Conservation (phyloP, 2,797 vertebrate species). For the Enteromius thamalakanensis region DNA sequence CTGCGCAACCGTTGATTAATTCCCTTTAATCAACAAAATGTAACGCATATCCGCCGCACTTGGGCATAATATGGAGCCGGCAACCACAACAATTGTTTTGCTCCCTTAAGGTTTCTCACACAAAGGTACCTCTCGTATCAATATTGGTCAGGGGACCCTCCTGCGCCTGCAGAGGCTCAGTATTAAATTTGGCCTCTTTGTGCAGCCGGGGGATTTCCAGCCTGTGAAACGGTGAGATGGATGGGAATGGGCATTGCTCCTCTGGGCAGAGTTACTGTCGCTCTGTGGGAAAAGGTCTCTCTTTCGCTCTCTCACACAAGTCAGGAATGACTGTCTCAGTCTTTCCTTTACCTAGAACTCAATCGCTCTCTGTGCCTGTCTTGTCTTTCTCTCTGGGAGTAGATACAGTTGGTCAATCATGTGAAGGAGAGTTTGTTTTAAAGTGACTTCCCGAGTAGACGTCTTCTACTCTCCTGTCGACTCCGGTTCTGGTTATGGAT, state of each 20-base stretch:
- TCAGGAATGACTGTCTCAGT: slow-evolving; percentile 17
- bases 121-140: slow-evolving; percentile 76
- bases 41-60: slow-evolving; percentile 71
- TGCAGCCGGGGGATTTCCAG: slow-evolving; percentile 81
- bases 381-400: slow-evolving; percentile 32
- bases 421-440: slow-evolving; percentile 24
- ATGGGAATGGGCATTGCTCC: slow-evolving; percentile 78
- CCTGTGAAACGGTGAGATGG: slow-evolving; percentile 79
- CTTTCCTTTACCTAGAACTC: slow-evolving; percentile 47
- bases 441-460: slow-evolving; percentile 10
- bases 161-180: slow-evolving; percentile 80
- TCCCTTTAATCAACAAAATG: slow-evolving; percentile 68
- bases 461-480: slow-evolving; percentile 35
- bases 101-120: slow-evolving; percentile 80
- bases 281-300: slow-evolving; percentile 74
- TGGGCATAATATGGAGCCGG: slow-evolving; percentile 69
- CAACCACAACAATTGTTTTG: slow-evolving; percentile 78
- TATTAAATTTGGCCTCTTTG: slow-evolving; percentile 84
- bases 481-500: slow-evolving; percentile 14
- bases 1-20: slow-evolving; percentile 30
- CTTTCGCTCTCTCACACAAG: slow-evolving; percentile 26
- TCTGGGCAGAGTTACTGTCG: slow-evolving; percentile 76
- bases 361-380: slow-evolving; percentile 34
- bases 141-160: slow-evolving; percentile 77
- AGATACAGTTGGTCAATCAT: slow-evolving; percentile 44